Evolutionary conservation across 2,888 invertebrate species (phyloP).

Genomic region (Halictus ligatus): DNA sequence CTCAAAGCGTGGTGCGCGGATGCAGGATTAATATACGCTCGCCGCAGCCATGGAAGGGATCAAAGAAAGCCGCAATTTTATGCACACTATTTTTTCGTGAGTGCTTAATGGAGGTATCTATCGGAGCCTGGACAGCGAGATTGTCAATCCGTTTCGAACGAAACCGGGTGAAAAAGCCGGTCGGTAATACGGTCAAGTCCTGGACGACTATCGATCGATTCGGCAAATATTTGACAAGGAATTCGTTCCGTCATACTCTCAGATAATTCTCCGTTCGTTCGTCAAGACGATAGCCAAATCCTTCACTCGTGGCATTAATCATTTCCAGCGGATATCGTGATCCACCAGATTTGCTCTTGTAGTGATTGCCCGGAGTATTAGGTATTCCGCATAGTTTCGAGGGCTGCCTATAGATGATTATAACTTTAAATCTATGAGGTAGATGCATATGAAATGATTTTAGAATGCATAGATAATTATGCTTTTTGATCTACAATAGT

Average conservation of each 20-base stretch:
- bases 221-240: constrained; percentile 36
- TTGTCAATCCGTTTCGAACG: constrained; percentile 30
- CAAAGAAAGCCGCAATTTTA: constrained; percentile 47
- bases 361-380: not conserved
- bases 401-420: not conserved
- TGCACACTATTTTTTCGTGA: constrained; percentile 22
- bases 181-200: constrained; percentile 30
- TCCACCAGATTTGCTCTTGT: not conserved
- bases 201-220: constrained; percentile 35
- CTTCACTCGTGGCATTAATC: not conserved
- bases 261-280: not conserved
- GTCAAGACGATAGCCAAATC: constrained; percentile 8
- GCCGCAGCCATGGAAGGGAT: constrained; percentile 20
- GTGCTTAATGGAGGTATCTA: constrained; percentile 49
- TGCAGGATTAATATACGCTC: constrained; percentile 50
- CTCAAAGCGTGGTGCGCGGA: constrained; percentile 44
- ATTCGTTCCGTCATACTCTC: constrained; percentile 17
- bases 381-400: not conserved
- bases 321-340: not conserved
- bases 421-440: not conserved
- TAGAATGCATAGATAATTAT: too few relatives aligned
- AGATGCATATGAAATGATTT: too few relatives aligned
- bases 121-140: constrained; percentile 18
- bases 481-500: too few relatives aligned
- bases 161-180: constrained; percentile 21